phyloP scores from a whole-genome alignment of 23 tunicate genomes.

The Aplidium turbinatum region DNA sequence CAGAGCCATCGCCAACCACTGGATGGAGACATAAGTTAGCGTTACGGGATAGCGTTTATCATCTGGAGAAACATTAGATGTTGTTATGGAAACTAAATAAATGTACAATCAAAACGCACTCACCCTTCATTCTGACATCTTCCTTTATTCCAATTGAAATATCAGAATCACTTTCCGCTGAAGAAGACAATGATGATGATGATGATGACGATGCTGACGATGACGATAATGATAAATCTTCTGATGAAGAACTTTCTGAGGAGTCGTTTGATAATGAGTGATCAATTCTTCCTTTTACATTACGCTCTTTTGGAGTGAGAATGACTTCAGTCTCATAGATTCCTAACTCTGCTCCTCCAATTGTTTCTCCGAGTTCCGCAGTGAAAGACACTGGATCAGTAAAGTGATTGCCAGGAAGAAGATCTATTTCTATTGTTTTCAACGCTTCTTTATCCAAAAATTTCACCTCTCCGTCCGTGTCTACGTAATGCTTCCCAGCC shows the following conservation, averaged over 20 bases:
- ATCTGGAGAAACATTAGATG: too few species aligned
- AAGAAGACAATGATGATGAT: not conserved
- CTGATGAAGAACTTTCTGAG: not conserved
- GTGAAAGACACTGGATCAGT: conserved; percentile 45
- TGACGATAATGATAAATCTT: too few species aligned
- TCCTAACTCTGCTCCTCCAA: conserved; percentile 89
- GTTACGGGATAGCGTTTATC: too few species aligned
- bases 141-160: too few species aligned
- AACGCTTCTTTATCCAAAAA: conserved; percentile 61
- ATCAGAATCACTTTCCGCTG: conserved; percentile 16
- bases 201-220: too few species aligned
- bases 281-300: not conserved
- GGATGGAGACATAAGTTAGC: too few species aligned
- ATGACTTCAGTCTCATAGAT: conserved; percentile 83
- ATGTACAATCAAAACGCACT: too few species aligned
- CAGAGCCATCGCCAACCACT: too few species aligned
- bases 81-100: too few species aligned
- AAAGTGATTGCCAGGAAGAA: conserved; percentile 61
- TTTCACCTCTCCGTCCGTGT: conserved; percentile 61
- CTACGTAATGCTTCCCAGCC: conserved; percentile 77
- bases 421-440: conserved; percentile 42
- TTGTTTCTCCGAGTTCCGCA: conserved; percentile 72
- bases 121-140: too few species aligned
- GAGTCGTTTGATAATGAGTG: conserved; percentile 5
- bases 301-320: conserved; percentile 26